These are phyloP conservation scores for Lasioglossum lativentre DNA, from an alignment of 2,888 invertebrate genomes.

Conservation along the genomic window DNA sequence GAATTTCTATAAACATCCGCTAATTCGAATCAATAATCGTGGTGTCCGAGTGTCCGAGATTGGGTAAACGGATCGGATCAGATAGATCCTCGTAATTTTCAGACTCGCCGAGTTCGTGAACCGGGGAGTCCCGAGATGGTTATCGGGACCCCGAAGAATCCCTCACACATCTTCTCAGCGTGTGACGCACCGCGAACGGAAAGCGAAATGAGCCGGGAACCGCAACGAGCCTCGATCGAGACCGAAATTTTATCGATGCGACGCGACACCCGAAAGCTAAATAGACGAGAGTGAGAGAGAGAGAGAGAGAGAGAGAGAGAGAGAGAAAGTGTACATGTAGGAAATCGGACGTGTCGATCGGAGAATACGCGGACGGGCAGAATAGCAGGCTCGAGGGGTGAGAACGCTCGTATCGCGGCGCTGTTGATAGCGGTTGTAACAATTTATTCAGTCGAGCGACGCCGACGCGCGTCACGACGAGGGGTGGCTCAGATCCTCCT, in stretches of 20 bases:
- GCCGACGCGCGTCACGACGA: conserved; percentile 52
- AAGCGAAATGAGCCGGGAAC: background rate
- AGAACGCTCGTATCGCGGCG: conserved; percentile 53
- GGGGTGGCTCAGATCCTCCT: conserved; percentile 50
- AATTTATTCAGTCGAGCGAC: conserved; percentile 76
- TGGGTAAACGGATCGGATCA: background rate
- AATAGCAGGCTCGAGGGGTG: conserved; percentile 16
- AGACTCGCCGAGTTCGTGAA: background rate
- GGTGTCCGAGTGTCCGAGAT: no score
- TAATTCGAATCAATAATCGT: no score
- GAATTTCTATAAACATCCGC: background rate
- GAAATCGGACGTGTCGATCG: conserved; percentile 57
- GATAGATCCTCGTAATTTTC: background rate
- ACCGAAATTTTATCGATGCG: background rate
- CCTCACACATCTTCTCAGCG: background rate
- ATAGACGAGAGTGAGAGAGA: background rate
- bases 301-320: no score
- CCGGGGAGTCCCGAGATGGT: background rate
- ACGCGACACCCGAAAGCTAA: background rate
- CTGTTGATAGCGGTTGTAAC: conserved; percentile 74
- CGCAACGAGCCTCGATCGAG: conserved; percentile 3
- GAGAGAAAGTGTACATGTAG: conserved; percentile 8
- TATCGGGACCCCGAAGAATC: conserved; percentile 8
- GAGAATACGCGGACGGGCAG: conserved; percentile 27
- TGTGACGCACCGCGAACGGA: background rate